Evolutionary conservation across 2,797 vertebrate genomes (phyloP), one percentile per base, ranked within the genome.

Genomic region (Hipposideros larvatus): DNA sequence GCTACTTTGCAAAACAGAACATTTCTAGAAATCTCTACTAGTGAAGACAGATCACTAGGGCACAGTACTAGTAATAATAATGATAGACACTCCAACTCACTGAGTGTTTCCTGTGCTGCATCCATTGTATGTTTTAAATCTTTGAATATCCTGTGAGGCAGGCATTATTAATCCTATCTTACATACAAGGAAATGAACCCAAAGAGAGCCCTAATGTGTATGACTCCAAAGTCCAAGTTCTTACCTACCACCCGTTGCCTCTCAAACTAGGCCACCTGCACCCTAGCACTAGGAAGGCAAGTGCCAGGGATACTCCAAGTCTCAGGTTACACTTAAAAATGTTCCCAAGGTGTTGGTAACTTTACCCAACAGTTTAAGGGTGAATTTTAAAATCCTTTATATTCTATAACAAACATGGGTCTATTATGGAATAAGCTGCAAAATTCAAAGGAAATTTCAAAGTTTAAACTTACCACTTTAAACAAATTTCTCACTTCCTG

Each of bases 401-500:
- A 43, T 28, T 87, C 53, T 73, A 34, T 48, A 90, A 74, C 4
- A 57, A 87, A 59, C 19, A 66, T 41, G 28, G 26, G 34, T 73
- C 43, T 86, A 77, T 74, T 65, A 80, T 3, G 4, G 41, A 77
- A 57, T 48, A 90, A 87, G n/a, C 14, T 57, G 28, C 22, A 96
- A 92, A 92, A 85, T 73, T 68, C 65, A 90, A 26, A 92, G 57
- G 66, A 74, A 95, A 79, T 89, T 71, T 79, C 68, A 63, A 79
- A 93, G 37, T 96, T 61, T 70, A 82, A 96, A 34, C 13, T 55
- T 65, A n/a, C 26, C 91, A 53, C 28, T 77, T 61, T 57, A 70
- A 94, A 86, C 19, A 88, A 74, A 65, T 78, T 65, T 90, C 71
- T 87, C 79, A 88, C 71, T 89, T 95, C 74, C 95, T 41, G 31